Conservation (phyloP, 2,888 invertebrate species). For the Lepeophtheirus nordmannii region DNA sequence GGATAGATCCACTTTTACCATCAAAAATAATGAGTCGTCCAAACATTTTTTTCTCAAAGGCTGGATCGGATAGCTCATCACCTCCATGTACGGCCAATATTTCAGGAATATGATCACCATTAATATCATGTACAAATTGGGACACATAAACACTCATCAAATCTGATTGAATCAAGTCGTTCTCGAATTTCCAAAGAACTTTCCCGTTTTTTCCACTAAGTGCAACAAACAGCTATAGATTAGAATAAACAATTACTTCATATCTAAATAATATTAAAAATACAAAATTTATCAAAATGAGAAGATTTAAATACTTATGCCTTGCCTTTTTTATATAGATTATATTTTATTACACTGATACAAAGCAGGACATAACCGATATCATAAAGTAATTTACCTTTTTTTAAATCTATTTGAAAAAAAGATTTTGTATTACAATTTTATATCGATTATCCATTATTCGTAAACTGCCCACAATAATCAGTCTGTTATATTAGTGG, state of each 20-base stretch:
- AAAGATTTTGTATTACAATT: too few relatives aligned
- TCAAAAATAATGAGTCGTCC: constrained; percentile 54
- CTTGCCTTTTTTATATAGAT: too few relatives aligned
- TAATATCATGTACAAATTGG: constrained; percentile 51
- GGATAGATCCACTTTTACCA: constrained; percentile 49
- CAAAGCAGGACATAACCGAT: too few relatives aligned
- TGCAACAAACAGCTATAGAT: constrained; percentile 37
- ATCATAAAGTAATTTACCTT: too few relatives aligned
- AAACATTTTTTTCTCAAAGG: constrained; percentile 36
- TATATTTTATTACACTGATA: too few relatives aligned
- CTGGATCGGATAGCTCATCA: constrained; percentile 38
- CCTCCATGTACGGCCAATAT: constrained; percentile 50
- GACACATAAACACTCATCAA: constrained; percentile 48
- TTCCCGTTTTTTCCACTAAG: constrained; percentile 51
- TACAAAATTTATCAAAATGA: too few relatives aligned
- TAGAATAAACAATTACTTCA: background rate
- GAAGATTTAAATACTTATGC: too few relatives aligned
- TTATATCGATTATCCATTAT: too few relatives aligned
- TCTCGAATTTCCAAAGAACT: constrained; percentile 46
- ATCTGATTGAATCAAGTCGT: constrained; percentile 36
- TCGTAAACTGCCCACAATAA: too few relatives aligned
- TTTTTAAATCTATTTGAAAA: too few relatives aligned
- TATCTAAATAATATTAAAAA: background rate
- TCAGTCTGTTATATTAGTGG: too few relatives aligned
- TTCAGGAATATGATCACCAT: constrained; percentile 52